Evolutionary conservation across 2,797 vertebrate species (phyloP).

Genomic region (Phalanger gymnotis): DNA sequence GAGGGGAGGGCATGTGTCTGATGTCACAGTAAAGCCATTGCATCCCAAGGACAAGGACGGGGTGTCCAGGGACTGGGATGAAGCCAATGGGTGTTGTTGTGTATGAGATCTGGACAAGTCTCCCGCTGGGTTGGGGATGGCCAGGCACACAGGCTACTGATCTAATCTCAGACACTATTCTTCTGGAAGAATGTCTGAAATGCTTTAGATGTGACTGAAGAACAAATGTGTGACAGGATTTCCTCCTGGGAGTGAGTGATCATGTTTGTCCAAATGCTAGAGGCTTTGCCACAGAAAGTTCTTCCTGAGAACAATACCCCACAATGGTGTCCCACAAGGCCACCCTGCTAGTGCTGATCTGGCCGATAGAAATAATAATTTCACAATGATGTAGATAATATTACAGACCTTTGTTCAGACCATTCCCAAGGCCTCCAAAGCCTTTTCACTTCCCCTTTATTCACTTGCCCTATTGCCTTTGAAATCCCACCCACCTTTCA

Average conservation of each 20-base stretch:
- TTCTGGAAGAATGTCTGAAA: conserved; percentile 16
- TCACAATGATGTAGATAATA: background rate
- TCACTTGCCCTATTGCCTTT: background rate
- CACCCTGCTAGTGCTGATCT: background rate
- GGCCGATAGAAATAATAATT: background rate
- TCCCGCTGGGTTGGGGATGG: background rate
- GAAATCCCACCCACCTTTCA: background rate
- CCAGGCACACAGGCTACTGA: background rate
- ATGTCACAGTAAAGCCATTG: background rate
- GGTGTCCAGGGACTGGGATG: background rate
- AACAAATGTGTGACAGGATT: background rate
- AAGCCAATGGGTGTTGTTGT: background rate
- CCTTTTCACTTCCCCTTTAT: background rate
- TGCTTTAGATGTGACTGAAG: background rate
- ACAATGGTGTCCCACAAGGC: background rate
- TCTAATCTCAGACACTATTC: background rate
- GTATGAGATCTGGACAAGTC: background rate
- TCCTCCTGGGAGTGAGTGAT: conserved; percentile 9
- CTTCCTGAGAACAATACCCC: conserved; percentile 1
- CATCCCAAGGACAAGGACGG: background rate
- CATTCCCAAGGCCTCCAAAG: background rate
- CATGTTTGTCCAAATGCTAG: conserved; percentile 18
- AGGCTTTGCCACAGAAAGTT: background rate
- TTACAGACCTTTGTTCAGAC: background rate
- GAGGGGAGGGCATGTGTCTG: background rate